A percentile compares a stretch with the other conserved stretches of the same genome.
These are phyloP conservation scores for Poecilia gillii DNA, from an alignment of 2,797 vertebrate genomes.

Conservation along the genomic window DNA sequence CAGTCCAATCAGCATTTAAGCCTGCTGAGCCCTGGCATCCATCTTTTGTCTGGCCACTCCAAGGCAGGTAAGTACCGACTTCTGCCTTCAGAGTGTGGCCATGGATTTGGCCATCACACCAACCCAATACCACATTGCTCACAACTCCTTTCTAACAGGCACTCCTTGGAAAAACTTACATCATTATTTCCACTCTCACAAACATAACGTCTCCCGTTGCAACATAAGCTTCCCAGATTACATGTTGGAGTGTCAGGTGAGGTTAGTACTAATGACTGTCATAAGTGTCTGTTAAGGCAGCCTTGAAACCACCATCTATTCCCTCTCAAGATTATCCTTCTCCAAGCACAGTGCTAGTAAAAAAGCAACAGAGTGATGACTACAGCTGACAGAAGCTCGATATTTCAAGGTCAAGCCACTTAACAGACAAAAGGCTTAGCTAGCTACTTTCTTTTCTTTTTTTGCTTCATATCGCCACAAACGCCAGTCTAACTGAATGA, in stretches of 20 bases:
- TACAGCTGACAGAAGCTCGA: constrained; percentile 67
- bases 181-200: constrained; percentile 36
- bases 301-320: constrained; percentile 47
- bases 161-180: constrained; percentile 34
- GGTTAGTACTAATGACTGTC: constrained; percentile 49
- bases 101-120: too few relatives aligned
- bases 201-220: constrained; percentile 25
- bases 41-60: too few relatives aligned
- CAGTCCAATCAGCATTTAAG: too few relatives aligned
- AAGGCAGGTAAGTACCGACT: too few relatives aligned
- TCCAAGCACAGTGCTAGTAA: constrained; percentile 61
- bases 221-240: constrained; percentile 24
- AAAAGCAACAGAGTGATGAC: constrained; percentile 51
- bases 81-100: too few relatives aligned
- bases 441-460: constrained; percentile 63
- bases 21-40: too few relatives aligned
- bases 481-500: constrained; percentile 65
- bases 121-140: constrained; percentile 3
- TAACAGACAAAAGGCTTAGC: constrained; percentile 79
- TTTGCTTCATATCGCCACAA: constrained; percentile 59
- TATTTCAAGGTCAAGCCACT: constrained; percentile 77
- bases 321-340: constrained; percentile 44
- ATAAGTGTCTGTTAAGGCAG: constrained; percentile 43
- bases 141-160: neutral
- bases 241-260: constrained; percentile 26